Conservation (phyloP, 2,113 vertebrate genomes). For the Castor canadensis region DNA sequence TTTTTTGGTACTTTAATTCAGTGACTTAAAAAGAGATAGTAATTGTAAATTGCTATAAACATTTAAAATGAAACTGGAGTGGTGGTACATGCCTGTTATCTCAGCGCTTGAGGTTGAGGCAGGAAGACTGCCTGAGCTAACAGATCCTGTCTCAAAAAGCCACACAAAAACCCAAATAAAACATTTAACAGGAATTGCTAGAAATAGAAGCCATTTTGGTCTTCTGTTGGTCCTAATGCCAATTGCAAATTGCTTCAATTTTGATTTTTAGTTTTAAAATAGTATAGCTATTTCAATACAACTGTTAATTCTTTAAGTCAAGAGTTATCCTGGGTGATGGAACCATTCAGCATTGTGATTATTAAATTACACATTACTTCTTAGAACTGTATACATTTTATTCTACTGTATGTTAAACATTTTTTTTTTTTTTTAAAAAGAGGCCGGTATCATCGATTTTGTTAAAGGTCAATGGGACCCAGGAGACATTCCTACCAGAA, state of each 20-base stretch:
- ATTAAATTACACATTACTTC: background rate
- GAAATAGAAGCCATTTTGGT: conserved; percentile 1
- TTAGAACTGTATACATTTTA: background rate
- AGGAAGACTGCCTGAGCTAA: too few species aligned
- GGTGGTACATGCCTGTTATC: too few species aligned
- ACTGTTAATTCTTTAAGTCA: background rate
- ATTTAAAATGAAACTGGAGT: background rate
- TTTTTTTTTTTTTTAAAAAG: too few species aligned
- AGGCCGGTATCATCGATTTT: background rate
- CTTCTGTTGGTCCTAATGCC: background rate
- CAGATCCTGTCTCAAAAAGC: too few species aligned
- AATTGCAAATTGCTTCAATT: background rate
- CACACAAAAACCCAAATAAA: too few species aligned
- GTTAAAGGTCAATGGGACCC: background rate
- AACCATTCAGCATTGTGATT: background rate
- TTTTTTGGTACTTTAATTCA: background rate
- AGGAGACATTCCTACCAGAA: background rate
- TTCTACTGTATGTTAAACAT: background rate
- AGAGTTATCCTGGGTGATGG: background rate
- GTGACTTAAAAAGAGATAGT: background rate
- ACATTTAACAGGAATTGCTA: background rate
- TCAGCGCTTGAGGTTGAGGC: too few species aligned
- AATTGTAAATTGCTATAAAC: background rate
- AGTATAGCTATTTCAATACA: background rate
- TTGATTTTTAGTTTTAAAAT: background rate